phyloP scores from a whole-genome alignment of 1,140 invertebrate species.

The Caerostris extrusa region DNA sequence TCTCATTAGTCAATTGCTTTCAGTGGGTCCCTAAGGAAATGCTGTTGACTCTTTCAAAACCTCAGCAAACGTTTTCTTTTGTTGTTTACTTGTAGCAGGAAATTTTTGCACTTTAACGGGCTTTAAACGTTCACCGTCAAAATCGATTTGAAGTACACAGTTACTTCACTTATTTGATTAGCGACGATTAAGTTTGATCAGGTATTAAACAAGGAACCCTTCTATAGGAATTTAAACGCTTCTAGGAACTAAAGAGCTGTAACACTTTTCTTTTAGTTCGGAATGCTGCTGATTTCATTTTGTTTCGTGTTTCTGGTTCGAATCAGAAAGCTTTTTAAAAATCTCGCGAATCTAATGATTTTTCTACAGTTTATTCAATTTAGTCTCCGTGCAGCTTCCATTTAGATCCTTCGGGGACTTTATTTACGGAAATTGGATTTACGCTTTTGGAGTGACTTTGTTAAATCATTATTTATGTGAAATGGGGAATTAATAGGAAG shows the following conservation, averaged over 20 bases:
- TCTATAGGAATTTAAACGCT: constrained; percentile 34
- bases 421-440: not conserved
- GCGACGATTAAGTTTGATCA: constrained; percentile 64
- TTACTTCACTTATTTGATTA: constrained; percentile 66
- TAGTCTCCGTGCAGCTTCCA: not conserved
- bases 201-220: constrained; percentile 23
- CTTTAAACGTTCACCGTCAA: constrained; percentile 15
- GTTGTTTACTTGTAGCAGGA: constrained; percentile 42
- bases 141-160: constrained; percentile 36
- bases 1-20: constrained; percentile 62
- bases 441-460: not conserved
- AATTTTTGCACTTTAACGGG: constrained; percentile 45
- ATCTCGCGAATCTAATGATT: not conserved
- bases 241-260: not conserved
- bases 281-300: not conserved
- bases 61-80: constrained; percentile 66
- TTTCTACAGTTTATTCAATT: constrained; percentile 19
- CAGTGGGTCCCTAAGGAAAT: not conserved
- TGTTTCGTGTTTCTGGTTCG: not conserved
- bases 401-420: not conserved
- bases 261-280: not conserved
- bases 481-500: not conserved
- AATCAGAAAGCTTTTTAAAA: not conserved
- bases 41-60: constrained; percentile 48
- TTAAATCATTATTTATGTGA: constrained; percentile 29